These are phyloP conservation scores for Cepaea nemoralis DNA, from an alignment of 1,140 invertebrate species.

Conservation along the genomic window DNA sequence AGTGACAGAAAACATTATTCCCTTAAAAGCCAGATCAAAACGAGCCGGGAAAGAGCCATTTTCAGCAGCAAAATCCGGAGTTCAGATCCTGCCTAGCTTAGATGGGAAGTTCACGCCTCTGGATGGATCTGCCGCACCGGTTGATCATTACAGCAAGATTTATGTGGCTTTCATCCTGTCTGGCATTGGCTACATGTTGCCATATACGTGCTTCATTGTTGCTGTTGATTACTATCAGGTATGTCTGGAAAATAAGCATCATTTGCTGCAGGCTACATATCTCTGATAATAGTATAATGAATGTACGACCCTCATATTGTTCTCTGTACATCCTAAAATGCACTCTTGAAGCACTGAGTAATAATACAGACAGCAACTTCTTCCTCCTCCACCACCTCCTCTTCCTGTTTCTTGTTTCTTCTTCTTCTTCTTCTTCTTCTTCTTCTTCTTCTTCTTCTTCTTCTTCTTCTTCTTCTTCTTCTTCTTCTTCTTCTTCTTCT, in stretches of 20 bases:
- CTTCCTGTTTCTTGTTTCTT: neutral
- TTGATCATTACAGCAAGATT: slow-evolving; percentile 78
- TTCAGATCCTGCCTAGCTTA: neutral
- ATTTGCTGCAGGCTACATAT: too few relatives aligned
- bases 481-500: neutral
- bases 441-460: neutral
- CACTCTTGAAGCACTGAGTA: too few relatives aligned
- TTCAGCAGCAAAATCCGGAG: neutral
- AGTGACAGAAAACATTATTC: neutral
- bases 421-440: neutral
- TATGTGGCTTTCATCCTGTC: slow-evolving; percentile 86
- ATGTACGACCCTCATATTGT: too few relatives aligned
- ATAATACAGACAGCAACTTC: too few relatives aligned
- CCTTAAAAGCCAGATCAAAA: neutral
- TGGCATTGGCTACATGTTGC: slow-evolving; percentile 89
- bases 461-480: neutral
- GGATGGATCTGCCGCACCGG: neutral
- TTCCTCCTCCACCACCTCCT: neutral
- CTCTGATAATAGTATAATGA: too few relatives aligned
- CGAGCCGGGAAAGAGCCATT: neutral
- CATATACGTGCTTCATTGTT: slow-evolving; percentile 93
- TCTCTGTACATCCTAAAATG: too few relatives aligned
- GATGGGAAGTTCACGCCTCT: neutral
- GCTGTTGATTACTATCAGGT: slow-evolving; percentile 90
- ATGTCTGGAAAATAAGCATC: neutral